Evolutionary conservation across 1,140 invertebrate species (phyloP).

Genomic region (Caenorhabditis elegans): WBcel235 BX284606.5:3964501-3965000

Average conservation of each 20-base stretch:
- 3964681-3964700: background rate
- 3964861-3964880: background rate
- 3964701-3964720: background rate
- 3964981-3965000: background rate
- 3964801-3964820: background rate
- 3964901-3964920: constrained; percentile 46
- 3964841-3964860: background rate
- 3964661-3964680: background rate
- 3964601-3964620: constrained; percentile 35
- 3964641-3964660: constrained; percentile 34
- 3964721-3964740: constrained; percentile 31
- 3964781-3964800: background rate
- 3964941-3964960: background rate
- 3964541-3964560: too few species aligned
- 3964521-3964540: too few species aligned
- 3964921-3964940: background rate
- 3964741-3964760: background rate
- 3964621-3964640: constrained; percentile 43
- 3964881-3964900: background rate
- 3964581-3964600: constrained; percentile 44
- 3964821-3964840: background rate
- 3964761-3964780: background rate
- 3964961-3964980: background rate
- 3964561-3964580: constrained; percentile 21
- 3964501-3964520: too few species aligned